Base-by-base conservation (phyloP, 37 sponge, comb jelly and placozoan species). In the Cliona cf. orientalis region DNA sequence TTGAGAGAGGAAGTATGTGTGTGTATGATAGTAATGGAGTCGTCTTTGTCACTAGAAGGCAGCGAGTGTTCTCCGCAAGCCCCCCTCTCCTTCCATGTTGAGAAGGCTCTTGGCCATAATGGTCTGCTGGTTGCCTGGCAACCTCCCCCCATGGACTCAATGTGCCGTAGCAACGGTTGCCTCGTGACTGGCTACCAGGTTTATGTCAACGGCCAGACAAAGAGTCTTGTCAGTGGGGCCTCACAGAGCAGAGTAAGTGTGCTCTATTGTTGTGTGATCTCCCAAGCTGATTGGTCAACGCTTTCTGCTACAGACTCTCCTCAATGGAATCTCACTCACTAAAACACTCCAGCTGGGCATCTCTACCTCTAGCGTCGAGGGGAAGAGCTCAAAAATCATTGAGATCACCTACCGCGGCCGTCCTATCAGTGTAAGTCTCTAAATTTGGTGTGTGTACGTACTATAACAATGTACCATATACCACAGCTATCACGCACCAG, bases 141-240 rank as follows among this genome's bases (percentile, higher is more conserved):
- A 42, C 74, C 87, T 1, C 87, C 87, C 21, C 5, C 44, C 4
- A 34, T 70, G 31, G 56, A 66, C 19, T 34, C 63, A 33, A 2
- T 3, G 46, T 23, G 42, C 2, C 25, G 33, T 35, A 75, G 46
- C 55, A 69, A 81, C 31, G 72, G 72, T 17, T 53, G 32, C 29
- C 40, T 42, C 39, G 67, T 79, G n/a, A 79, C 66, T 37, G 87
- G 87, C 19, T 86, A 86, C 57, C 57, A 58, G 29, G 19, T 88
- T 5, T 62, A 31, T 1, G 78, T 77, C 28, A 64, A 84, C 45
- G 72, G 31, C 1, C 44, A 60, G 40, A 33, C 34, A 14, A 57
- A 44, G 39, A 32, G 2, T 25, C 5, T 38, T 42, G 69, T 84
- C 4, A 58, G 40, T 63, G 82, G 86, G 6, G 42, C 38, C 19